Evolutionary conservation across 2,888 invertebrate genomes (phyloP), one percentile per base, ranked within the genome.

Genomic region (Rhagium mordax): DNA sequence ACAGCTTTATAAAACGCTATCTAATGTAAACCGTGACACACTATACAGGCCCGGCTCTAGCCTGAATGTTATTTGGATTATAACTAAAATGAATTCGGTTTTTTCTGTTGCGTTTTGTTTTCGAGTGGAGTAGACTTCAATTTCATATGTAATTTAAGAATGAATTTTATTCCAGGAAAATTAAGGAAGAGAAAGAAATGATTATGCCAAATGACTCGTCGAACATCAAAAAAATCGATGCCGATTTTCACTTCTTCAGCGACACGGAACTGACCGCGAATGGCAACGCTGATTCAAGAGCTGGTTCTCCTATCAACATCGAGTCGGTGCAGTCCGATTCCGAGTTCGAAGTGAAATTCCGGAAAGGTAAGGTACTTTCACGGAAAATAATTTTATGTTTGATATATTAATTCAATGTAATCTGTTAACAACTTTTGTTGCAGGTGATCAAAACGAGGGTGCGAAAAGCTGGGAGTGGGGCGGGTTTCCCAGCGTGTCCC

Each of bases 391-490:
- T 51, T 51, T 2, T 20, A 20, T 51, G 2, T 0, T 51, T 1
- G 3, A 7, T 48, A 3, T 48, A 3, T 13, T 48, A 7, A 13
- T 3, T 8, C 8, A 47, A 51, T 7, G 18, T 6, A 49, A 51
- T 1, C 20, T 51, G 16, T 47, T 27, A 47, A 64, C n/a, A 18
- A 29, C 41, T 55, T 59, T 49, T n/a, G 47, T 47, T 41, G 15
- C 55, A 83, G 85, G 84, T 24, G 85, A 85, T 13, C 77, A 78
- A 51, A 82, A 79, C 29, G 84, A 85, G 57, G 82, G 84, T 2
- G 86, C 87, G 24, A 94, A 94, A 84, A 95, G 95, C 70, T 96
- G 97, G 97, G 92, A 95, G 79, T 95, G 97, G 97, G 97, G 97
- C 18, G 96, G 96, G 86, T 88, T 97, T 78, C 96, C 96, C 0